Conservation (phyloP, 1,140 invertebrate genomes). For the Subanguina moxae region DNA sequence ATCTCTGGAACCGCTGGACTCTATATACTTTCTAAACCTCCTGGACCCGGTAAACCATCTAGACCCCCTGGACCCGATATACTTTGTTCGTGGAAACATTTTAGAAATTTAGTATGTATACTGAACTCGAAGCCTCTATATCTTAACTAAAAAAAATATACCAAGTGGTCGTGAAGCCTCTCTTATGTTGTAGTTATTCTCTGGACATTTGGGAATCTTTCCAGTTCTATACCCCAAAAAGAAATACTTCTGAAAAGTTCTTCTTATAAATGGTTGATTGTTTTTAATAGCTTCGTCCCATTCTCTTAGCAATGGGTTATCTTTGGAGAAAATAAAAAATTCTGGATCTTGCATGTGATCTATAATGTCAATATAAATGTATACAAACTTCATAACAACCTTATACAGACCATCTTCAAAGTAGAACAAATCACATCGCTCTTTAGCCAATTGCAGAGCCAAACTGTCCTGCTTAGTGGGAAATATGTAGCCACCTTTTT, state of each 20-base stretch:
- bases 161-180: constrained; percentile 2
- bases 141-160: constrained; percentile 9
- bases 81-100: no score
- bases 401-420: constrained; percentile 31
- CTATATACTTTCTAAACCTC: no score
- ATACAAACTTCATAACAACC: not conserved
- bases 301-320: constrained; percentile 23
- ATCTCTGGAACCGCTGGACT: no score
- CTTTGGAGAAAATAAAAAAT: constrained; percentile 35
- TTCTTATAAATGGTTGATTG: constrained; percentile 39
- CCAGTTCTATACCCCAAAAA: constrained; percentile 23
- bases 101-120: no score
- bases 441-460: constrained; percentile 25
- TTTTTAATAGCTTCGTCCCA: constrained; percentile 39
- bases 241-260: constrained; percentile 39
- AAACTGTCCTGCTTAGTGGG: constrained; percentile 40
- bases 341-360: constrained; percentile 36
- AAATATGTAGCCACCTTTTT: constrained; percentile 39
- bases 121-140: no score
- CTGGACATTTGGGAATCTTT: constrained; percentile 30
- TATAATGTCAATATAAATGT: constrained; percentile 12
- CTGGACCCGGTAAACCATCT: no score
- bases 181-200: constrained; percentile 13
- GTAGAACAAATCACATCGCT: constrained; percentile 41
- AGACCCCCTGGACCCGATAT: no score